Base-by-base conservation (phyloP, 2,888 invertebrate genomes). In the Xestia rhomboidea region DNA sequence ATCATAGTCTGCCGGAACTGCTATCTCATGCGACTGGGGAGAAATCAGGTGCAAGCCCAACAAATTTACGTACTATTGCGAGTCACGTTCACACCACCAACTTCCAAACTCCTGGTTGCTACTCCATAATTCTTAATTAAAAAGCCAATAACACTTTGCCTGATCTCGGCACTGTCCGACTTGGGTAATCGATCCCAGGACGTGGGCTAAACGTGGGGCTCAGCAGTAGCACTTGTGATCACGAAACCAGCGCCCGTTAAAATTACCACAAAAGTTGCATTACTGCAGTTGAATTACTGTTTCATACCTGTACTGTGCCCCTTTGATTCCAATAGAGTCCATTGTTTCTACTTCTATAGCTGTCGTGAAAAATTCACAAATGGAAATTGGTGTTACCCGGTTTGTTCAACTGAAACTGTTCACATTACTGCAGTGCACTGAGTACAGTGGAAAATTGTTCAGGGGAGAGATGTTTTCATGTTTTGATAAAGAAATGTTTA, bases 271-370 rank as follows among this genome's bases (percentile, higher is more conserved):
- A 34, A 46, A 21, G 11, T 34, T 54, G 13, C n/a, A 57, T 18
- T 8, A 8, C 18, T 18, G 6, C 2, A 21, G 64, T 80, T 66
- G 24, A 57, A 18, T 30, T 73, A 66, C 78, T 81, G 74, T 44
- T 73, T 62, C 18, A 15, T 21, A 34, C 6, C 10, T 66, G 15
- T 11, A n/a, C 81, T 74, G 34, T 66, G 57, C 13, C 27, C 10
- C 38, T 21, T n/a, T 30, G 74, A 66, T 73, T 86, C 83, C 87
- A 82, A 88, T 86, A 86, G 66, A 62, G 18, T 6, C 76, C 72
- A 75, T 88, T 84, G 88, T 88, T 76, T 68, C 73, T 49, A 71
- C 69, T 79, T 74, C 62, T 71, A 77, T 62, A 75, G 74, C 67
- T 72, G n/a, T 66, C 46, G 62, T 77, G 72, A 77, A 79, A 85